These are phyloP conservation scores for Caenorhabditis macrosperma DNA, from an alignment of 2,888 invertebrate genomes.

Conservation along the genomic window DNA sequence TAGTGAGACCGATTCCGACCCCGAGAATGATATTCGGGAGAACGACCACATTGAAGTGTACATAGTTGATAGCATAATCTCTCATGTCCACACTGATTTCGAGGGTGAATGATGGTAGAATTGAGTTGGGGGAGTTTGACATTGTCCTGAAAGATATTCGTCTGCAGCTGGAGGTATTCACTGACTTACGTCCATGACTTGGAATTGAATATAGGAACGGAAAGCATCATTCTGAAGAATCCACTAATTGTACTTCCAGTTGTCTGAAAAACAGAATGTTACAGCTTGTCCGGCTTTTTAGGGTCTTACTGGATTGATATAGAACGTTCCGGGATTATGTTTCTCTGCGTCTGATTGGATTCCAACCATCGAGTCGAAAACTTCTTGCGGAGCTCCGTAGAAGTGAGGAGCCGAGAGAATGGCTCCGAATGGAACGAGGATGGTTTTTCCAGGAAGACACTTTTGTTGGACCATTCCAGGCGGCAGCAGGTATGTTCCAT, in stretches of 20 bases:
- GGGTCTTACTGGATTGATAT: slow-evolving; percentile 67
- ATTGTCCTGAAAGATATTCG: slow-evolving; percentile 39
- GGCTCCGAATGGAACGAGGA: slow-evolving; percentile 68
- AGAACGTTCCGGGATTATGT: slow-evolving; percentile 68
- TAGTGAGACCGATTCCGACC: slow-evolving; percentile 60
- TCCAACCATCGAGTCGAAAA: slow-evolving; percentile 59
- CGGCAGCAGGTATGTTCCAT: slow-evolving; percentile 66
- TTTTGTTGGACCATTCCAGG: slow-evolving; percentile 71
- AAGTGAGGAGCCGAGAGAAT: slow-evolving; percentile 74
- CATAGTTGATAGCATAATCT: slow-evolving; percentile 65
- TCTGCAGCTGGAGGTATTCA: background rate
- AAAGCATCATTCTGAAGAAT: slow-evolving; percentile 68
- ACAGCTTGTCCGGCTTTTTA: background rate
- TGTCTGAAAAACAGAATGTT: slow-evolving; percentile 43
- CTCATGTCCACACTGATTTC: slow-evolving; percentile 59
- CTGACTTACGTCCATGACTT: slow-evolving; percentile 46
- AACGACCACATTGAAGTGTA: slow-evolving; percentile 58
- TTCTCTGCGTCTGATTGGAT: slow-evolving; percentile 56
- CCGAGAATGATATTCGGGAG: slow-evolving; percentile 64
- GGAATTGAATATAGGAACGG: slow-evolving; percentile 66
- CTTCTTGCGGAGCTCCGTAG: slow-evolving; percentile 68
- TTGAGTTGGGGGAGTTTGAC: slow-evolving; percentile 50
- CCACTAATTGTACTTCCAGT: slow-evolving; percentile 72
- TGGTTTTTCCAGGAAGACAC: slow-evolving; percentile 71
- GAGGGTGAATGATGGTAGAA: slow-evolving; percentile 67